phyloP scores from a whole-genome alignment of 2,797 vertebrate genomes.

The Lepilemur ruficaudatus region DNA sequence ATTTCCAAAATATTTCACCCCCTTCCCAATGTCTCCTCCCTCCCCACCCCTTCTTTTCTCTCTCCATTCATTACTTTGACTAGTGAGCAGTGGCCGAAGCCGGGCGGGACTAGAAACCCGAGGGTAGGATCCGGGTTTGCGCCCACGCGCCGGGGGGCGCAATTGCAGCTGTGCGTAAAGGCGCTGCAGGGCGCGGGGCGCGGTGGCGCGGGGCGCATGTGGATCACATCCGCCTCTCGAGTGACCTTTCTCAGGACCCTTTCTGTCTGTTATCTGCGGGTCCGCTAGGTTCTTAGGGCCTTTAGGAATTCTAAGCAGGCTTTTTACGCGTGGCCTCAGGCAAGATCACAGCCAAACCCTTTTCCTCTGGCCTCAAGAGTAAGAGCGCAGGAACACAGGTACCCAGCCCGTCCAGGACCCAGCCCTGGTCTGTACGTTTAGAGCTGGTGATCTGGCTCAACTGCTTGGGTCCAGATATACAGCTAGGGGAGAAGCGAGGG shows the following conservation, averaged over 20 bases:
- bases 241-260: slow-evolving; percentile 8
- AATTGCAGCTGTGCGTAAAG: not conserved
- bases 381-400: not conserved
- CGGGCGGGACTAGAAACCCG: not conserved
- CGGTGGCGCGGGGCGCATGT: not conserved
- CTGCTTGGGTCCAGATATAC: not conserved
- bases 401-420: not conserved
- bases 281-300: not conserved
- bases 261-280: not conserved
- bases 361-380: not conserved
- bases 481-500: not conserved
- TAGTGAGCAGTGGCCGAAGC: not conserved
- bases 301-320: not conserved
- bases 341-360: not conserved
- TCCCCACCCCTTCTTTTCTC: slow-evolving; percentile 22
- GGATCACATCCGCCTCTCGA: not conserved
- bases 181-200: not conserved
- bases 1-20: slow-evolving; percentile 79
- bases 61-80: slow-evolving; percentile 70
- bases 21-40: not conserved
- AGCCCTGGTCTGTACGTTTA: not conserved
- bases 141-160: not conserved
- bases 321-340: not conserved
- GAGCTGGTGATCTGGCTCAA: not conserved
- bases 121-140: not conserved